These are phyloP conservation scores for Cromileptes altivelis DNA, from an alignment of 2,113 vertebrate genomes.

Conservation along the genomic window DNA sequence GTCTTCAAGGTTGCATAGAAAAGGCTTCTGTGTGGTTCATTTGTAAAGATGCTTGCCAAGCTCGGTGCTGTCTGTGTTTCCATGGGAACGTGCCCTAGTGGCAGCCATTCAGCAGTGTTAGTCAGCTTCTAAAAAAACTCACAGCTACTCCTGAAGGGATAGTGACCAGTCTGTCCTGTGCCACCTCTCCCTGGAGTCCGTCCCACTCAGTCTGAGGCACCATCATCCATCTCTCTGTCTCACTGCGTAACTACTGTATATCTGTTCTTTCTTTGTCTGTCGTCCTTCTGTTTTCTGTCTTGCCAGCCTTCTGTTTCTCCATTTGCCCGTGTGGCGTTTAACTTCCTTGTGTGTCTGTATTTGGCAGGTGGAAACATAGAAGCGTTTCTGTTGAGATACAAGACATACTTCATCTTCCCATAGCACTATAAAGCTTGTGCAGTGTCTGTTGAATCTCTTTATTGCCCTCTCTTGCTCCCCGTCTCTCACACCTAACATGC, in stretches of 20 bases:
- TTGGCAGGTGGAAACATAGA: background rate
- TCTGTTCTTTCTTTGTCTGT: background rate
- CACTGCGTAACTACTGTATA: background rate
- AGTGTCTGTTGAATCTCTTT: background rate
- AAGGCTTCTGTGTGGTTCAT: constrained; percentile 40
- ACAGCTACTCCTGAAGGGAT: constrained; percentile 50
- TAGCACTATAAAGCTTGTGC: background rate
- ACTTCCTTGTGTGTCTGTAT: background rate
- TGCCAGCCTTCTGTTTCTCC: constrained; percentile 4
- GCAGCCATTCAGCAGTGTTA: constrained; percentile 52
- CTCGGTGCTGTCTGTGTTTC: constrained; percentile 63
- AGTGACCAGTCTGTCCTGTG: constrained; percentile 46
- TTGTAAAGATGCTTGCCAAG: constrained; percentile 47
- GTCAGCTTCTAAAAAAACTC: constrained; percentile 52
- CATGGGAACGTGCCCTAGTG: constrained; percentile 71
- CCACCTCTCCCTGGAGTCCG: constrained; percentile 35
- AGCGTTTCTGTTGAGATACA: background rate
- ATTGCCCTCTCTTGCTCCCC: background rate
- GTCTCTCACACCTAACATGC: background rate
- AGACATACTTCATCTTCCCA: background rate
- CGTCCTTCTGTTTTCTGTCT: background rate
- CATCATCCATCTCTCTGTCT: constrained; percentile 39
- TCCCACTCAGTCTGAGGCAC: constrained; percentile 28
- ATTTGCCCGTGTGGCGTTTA: constrained; percentile 22
- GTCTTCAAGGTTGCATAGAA: constrained; percentile 60